Conservation (phyloP, 2,113 vertebrate species). For the Onychorhynchus coronatus region DNA sequence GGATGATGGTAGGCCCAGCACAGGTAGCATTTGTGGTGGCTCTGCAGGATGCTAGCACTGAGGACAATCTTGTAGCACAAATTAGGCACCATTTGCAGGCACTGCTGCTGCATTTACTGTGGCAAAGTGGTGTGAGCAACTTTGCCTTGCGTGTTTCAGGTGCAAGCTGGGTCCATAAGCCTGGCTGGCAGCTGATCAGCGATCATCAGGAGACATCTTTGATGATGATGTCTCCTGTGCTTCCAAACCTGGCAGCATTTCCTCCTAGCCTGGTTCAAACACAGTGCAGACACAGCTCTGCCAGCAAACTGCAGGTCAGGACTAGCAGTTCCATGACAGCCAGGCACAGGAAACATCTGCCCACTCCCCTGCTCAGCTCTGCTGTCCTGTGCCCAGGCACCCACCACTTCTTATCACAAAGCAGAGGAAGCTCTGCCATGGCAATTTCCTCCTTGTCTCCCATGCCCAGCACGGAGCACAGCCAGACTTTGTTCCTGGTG, state of each 20-base stretch:
- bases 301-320: neutral
- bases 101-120: neutral
- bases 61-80: neutral
- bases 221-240: neutral
- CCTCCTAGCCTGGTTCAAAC: neutral
- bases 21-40: neutral
- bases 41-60: neutral
- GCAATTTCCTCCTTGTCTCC: neutral
- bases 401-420: rapidly evolving
- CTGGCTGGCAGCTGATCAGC: neutral
- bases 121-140: neutral
- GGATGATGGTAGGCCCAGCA: neutral
- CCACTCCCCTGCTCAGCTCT: neutral
- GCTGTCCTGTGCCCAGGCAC: neutral
- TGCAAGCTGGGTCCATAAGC: neutral
- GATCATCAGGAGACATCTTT: rapidly evolving
- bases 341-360: neutral
- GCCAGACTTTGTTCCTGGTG: neutral
- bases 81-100: neutral
- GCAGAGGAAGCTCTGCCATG: neutral
- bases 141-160: neutral
- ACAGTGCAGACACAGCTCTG: neutral
- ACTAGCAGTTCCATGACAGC: neutral
- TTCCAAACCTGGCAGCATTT: neutral
- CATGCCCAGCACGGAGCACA: rapidly evolving